Percentiles rank a stretch among this genome's conserved stretches.
Evolutionary conservation across 2,113 vertebrate species (phyloP).

Genomic region (Ariopsis seemanni): DNA sequence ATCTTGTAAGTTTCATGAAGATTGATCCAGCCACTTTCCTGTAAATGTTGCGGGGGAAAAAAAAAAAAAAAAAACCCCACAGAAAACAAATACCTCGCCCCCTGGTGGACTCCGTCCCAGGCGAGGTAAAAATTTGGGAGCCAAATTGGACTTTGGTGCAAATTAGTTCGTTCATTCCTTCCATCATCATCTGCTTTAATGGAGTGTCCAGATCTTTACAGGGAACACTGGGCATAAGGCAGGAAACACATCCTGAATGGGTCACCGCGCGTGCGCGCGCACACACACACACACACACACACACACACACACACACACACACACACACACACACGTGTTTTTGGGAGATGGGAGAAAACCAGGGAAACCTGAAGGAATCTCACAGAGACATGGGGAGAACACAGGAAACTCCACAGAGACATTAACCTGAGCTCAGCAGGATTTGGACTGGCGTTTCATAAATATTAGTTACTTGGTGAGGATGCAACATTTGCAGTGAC

Average conservation of each 20-base stretch:
- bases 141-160: background rate
- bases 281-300: no score
- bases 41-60: no score
- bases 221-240: background rate
- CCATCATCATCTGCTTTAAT: background rate
- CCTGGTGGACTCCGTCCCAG: no score
- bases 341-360: background rate
- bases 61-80: no score
- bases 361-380: background rate
- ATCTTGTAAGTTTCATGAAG: no score
- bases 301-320: no score
- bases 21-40: no score
- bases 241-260: background rate
- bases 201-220: background rate
- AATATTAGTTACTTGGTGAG: background rate
- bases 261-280: no score
- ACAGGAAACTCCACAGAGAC: background rate
- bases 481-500: background rate
- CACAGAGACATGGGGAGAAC: background rate
- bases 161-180: background rate
- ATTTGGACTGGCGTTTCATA: background rate
- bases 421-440: background rate
- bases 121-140: background rate
- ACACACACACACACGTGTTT: background rate
- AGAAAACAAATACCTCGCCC: no score